Evolutionary conservation across 2,888 invertebrate species (phyloP), one percentile per base, ranked within the genome.

Genomic region (Helicoverpa assulta): DNA sequence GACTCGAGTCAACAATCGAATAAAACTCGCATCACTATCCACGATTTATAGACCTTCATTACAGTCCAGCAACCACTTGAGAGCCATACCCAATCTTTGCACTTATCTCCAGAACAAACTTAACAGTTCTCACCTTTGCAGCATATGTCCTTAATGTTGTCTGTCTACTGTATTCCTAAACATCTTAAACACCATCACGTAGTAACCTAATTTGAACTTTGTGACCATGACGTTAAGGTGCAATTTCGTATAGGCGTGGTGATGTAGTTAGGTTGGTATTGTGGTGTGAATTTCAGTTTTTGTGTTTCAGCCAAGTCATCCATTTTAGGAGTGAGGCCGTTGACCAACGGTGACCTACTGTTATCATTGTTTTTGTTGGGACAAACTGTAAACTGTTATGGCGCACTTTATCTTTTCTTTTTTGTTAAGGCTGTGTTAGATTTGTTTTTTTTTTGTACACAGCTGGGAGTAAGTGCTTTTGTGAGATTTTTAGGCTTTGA

Each of bases 111-210:
- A 86, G 87, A 89, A 89, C 89, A 90, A 92, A 90, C 91, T 89
- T 85, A 81, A 83, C 87, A 86, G 16, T 88, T 91, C 90, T 88
- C 91, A 93, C 93, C 93, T 93, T 90, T 89, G 90, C 87, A 91
- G 89, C 93, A 92, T 85, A 86, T 92, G 93, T 88, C 85, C 88
- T 88, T 90, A 91, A 93, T 92, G 90, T 85, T 83, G 76, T 82
- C 71, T 72, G 79, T 79, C 40, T 33, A 67, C 56, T 61, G 52
- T 62, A 5, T 43, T 5, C 40, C n/a, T 21, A 59, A 81, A 77
- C 50, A 61, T 47, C 68, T 16, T 37, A 80, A 71, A 58, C 40
- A 52, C 26, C 43, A 53, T 29, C 0, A 6, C 8, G 0, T 0
- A 0, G 5, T 50, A 70, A 1, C 5, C 2, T 1, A 80, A 12